A percentile compares a stretch with the other conserved stretches of the same genome.
Conservation (phyloP, 2,888 invertebrate species). For the Rotaria macrura region DNA sequence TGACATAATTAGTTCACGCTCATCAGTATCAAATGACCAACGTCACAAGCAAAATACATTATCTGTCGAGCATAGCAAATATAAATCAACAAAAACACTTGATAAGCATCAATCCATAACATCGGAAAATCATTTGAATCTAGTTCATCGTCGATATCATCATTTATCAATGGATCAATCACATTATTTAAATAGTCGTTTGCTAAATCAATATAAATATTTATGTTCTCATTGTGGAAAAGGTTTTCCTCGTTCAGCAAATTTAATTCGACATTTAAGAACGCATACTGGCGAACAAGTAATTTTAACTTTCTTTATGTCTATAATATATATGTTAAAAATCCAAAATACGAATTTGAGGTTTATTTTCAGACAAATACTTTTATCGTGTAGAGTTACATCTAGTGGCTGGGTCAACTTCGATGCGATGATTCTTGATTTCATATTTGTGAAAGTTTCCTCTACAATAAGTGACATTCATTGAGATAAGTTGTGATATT, state of each 20-base stretch:
- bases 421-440: no score
- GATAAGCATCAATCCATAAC: not conserved
- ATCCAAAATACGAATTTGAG: no score
- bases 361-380: no score
- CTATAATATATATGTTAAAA: no score
- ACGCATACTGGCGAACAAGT: conserved; percentile 77
- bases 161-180: not conserved
- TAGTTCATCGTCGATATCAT: not conserved
- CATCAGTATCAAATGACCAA: no score
- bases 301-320: no score
- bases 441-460: no score
- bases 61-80: not conserved
- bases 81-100: not conserved
- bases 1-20: no score
- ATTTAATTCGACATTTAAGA: conserved; percentile 83
- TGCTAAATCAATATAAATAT: conserved; percentile 21
- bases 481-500: no score
- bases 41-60: not conserved
- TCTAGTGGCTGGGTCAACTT: no score
- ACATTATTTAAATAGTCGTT: not conserved
- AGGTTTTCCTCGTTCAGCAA: conserved; percentile 82
- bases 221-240: conserved; percentile 30
- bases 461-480: no score
- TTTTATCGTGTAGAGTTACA: no score
- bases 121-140: not conserved